phyloP scores from a whole-genome alignment of 2,888 invertebrate species.

The Phyllotreta cruciferae region DNA sequence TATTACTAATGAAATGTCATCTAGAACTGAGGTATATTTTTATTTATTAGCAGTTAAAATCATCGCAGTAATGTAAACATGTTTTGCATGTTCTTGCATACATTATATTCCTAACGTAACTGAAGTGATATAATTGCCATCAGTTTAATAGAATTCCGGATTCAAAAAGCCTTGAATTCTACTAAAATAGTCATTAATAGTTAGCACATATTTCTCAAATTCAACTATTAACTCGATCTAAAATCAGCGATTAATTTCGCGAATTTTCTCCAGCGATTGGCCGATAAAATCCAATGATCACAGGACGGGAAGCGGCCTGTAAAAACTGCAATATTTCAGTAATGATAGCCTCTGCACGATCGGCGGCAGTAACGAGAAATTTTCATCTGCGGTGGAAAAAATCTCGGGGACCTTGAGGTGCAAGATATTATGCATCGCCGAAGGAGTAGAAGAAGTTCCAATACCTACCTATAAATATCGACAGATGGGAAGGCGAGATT shows the following conservation, averaged over 20 bases:
- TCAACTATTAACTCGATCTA: too few species aligned
- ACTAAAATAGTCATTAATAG: not conserved
- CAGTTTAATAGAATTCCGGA: conserved; percentile 1
- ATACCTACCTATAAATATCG: conserved; percentile 46
- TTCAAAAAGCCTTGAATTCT: not conserved
- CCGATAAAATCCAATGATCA: conserved; percentile 14
- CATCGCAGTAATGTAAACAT: too few species aligned
- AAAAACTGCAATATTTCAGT: conserved; percentile 21
- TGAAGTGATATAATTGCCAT: not conserved
- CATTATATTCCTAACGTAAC: not conserved
- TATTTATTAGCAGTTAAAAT: too few species aligned
- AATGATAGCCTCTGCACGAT: conserved; percentile 29
- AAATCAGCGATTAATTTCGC: not conserved
- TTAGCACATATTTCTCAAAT: too few species aligned
- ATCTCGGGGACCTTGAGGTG: conserved; percentile 41
- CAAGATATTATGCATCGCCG: conserved; percentile 27
- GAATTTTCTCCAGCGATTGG: not conserved
- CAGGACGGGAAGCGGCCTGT: conserved; percentile 12
- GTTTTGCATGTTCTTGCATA: too few species aligned
- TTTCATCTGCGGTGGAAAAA: conserved; percentile 32
- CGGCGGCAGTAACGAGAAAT: conserved; percentile 27
- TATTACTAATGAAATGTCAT: too few species aligned
- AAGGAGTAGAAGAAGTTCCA: conserved; percentile 41
- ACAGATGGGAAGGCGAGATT: conserved; percentile 35
- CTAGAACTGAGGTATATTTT: too few species aligned